These are phyloP conservation scores for Protonemura montana DNA, from an alignment of 2,888 invertebrate species.

Conservation along the genomic window DNA sequence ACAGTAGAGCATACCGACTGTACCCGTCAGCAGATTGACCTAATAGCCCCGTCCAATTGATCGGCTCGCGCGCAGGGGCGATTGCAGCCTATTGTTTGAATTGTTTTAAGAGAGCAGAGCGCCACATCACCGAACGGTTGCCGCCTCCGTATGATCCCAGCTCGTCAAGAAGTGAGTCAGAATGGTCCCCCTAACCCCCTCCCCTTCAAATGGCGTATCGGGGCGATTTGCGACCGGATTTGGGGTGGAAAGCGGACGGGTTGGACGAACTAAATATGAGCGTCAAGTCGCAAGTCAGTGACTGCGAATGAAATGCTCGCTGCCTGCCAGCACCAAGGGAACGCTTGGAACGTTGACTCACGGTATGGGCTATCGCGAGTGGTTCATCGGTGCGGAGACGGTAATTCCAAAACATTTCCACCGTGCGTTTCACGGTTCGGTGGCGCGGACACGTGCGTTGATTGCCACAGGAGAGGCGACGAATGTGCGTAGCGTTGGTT, in stretches of 20 bases:
- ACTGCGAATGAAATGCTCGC: background rate
- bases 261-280: background rate
- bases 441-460: background rate
- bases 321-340: background rate
- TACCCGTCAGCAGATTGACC: conserved; percentile 18
- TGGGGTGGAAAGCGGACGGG: conserved; percentile 26
- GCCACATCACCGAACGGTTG: background rate
- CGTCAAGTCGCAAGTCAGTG: background rate
- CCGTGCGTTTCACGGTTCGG: background rate
- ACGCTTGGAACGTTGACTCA: background rate
- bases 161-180: conserved; percentile 15
- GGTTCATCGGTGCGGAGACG: background rate
- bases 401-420: conserved; percentile 4
- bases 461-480: background rate
- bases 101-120: conserved; percentile 28
- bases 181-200: background rate
- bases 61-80: background rate
- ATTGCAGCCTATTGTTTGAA: conserved; percentile 18
- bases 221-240: conserved; percentile 25
- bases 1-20: background rate
- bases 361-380: background rate
- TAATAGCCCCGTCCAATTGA: conserved; percentile 21
- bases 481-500: background rate
- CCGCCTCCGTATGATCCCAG: background rate
- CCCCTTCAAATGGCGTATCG: conserved; percentile 1